Conservation (phyloP, 2,113 vertebrate genomes). For the Upupa epops region DNA sequence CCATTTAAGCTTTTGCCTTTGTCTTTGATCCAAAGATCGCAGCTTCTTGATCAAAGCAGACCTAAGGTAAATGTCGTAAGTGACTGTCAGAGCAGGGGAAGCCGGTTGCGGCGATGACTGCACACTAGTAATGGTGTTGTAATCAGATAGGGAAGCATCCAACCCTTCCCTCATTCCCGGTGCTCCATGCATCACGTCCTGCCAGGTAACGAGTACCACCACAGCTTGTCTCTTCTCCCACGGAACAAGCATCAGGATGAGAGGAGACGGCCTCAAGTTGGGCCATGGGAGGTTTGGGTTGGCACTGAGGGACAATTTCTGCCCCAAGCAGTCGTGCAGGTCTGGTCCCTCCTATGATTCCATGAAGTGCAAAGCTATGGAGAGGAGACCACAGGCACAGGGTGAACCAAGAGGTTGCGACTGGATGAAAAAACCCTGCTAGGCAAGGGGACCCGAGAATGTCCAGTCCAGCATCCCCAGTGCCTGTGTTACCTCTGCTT, state of each 20-base stretch:
- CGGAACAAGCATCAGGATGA: not conserved
- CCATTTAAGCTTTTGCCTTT: not conserved
- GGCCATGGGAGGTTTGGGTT: not conserved
- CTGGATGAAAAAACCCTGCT: not conserved
- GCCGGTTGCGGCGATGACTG: not conserved
- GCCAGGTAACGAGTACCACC: not conserved
- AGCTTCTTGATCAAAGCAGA: not conserved
- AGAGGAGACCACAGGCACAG: not conserved
- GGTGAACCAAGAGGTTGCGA: not conserved
- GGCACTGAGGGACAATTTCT: not conserved
- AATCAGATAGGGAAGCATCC: not conserved
- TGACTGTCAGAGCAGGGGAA: not conserved
- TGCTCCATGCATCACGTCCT: not conserved
- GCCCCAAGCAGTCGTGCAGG: not conserved
- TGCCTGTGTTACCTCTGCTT: not conserved
- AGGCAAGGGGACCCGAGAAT: not conserved
- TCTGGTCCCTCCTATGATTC: not conserved
- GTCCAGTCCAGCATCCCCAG: not conserved
- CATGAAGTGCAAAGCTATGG: not conserved
- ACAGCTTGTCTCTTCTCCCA: not conserved
- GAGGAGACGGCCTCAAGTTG: not conserved
- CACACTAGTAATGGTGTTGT: not conserved
- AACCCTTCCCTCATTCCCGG: not conserved
- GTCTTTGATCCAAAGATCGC: not conserved
- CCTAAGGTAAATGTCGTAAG: not conserved